A percentile compares a stretch with the other conserved stretches of the same genome.
Conservation (phyloP, 2,888 invertebrate species). For the Villa cingulata region DNA sequence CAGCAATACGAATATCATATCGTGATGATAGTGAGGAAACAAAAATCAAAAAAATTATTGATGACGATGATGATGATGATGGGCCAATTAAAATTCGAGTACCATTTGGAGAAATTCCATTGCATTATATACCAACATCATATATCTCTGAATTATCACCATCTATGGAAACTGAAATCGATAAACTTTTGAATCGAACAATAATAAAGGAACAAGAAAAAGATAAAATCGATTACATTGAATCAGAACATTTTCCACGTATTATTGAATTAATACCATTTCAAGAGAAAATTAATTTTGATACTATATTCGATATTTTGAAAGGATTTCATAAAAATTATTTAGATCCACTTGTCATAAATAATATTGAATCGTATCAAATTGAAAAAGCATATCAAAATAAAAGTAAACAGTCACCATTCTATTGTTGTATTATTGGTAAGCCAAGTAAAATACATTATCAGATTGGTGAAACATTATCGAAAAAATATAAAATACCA, state of each 20-base stretch:
- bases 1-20: no score
- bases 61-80: no score
- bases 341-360: not conserved
- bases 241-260: not conserved
- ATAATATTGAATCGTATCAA: not conserved
- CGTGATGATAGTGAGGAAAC: no score
- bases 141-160: not conserved
- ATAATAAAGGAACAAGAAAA: not conserved
- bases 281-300: not conserved
- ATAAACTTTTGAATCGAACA: not conserved
- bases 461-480: slow-evolving; percentile 41
- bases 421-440: slow-evolving; percentile 44
- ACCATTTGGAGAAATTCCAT: not conserved
- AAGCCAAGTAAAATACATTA: slow-evolving; percentile 44
- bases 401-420: slow-evolving; percentile 26
- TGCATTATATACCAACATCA: not conserved
- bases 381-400: not conserved
- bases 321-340: not conserved
- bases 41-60: no score
- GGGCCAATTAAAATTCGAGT: not conserved
- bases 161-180: not conserved
- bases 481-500: slow-evolving; percentile 43
- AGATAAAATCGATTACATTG: not conserved
- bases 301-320: not conserved
- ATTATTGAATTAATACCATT: not conserved